These are phyloP conservation scores for Unio delphinus DNA, from an alignment of 2,888 invertebrate genomes.

Conservation along the genomic window DNA sequence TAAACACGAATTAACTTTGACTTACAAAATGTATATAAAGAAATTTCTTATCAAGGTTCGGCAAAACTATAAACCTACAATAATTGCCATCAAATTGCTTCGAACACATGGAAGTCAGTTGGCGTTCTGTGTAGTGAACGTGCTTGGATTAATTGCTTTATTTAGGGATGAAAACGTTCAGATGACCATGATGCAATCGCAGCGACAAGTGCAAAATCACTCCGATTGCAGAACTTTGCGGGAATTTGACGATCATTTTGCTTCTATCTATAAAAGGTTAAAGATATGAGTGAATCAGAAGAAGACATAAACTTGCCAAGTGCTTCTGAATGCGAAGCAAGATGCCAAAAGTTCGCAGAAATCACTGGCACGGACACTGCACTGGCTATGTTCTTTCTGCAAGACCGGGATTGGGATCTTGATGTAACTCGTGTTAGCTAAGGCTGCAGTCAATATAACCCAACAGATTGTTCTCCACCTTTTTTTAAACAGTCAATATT, in stretches of 20 bases:
- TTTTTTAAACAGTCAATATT: no score
- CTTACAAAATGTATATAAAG: no score
- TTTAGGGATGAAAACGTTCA: neutral
- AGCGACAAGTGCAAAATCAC: no score
- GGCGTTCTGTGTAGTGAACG: no score
- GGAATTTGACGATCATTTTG: neutral
- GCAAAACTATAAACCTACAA: no score
- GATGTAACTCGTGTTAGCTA: constrained; percentile 60
- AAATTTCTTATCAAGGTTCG: no score
- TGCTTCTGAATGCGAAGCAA: constrained; percentile 69
- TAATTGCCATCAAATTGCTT: no score
- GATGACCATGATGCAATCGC: neutral
- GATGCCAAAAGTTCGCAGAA: constrained; percentile 73
- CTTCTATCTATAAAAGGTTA: neutral
- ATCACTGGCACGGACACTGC: constrained; percentile 75
- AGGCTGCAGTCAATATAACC: neutral
- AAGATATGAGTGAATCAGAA: constrained; percentile 32
- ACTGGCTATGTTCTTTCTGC: constrained; percentile 75
- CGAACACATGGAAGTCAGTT: no score
- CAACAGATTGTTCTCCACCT: no score
- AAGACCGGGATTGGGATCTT: constrained; percentile 75
- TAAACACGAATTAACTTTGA: no score
- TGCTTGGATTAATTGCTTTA: neutral
- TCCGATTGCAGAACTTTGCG: neutral
- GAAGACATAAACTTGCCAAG: constrained; percentile 60